These are phyloP conservation scores for Podocnemis expansa DNA, from an alignment of 2,113 vertebrate species.

Conservation along the genomic window DNA sequence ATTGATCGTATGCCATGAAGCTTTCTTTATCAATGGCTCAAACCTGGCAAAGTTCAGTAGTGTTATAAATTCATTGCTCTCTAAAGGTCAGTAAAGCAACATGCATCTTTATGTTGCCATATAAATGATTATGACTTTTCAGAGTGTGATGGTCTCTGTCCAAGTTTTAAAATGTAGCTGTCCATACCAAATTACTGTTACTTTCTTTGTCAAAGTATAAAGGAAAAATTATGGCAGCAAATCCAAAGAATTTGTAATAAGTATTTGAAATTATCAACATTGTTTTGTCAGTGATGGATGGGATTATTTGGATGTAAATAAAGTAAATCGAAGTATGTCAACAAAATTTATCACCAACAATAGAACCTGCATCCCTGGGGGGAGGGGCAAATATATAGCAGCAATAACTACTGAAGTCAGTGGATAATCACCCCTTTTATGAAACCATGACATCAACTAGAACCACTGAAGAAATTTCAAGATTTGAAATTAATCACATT, in stretches of 20 bases:
- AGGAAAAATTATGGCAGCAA: neutral
- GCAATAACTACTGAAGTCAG: neutral
- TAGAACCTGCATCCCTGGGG: neutral
- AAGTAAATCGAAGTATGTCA: neutral
- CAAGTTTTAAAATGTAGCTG: neutral
- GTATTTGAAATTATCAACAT: neutral
- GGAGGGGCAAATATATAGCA: neutral
- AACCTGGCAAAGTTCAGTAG: neutral
- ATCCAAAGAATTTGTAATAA: neutral
- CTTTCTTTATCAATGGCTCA: neutral
- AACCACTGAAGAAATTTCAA: neutral
- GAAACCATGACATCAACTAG: neutral
- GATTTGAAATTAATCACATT: neutral
- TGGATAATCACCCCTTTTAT: neutral
- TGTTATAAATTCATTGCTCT: neutral
- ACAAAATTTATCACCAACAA: neutral
- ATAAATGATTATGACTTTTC: neutral
- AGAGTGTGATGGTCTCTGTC: neutral
- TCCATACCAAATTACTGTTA: neutral
- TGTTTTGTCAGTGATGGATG: neutral
- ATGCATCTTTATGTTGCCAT: neutral
- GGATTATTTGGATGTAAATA: neutral
- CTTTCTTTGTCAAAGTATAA: neutral
- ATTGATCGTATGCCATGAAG: neutral
- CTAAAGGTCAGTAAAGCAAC: neutral